Evolutionary conservation across 2,113 vertebrate species (phyloP).

Genomic region (Aplodontia rufa): DNA sequence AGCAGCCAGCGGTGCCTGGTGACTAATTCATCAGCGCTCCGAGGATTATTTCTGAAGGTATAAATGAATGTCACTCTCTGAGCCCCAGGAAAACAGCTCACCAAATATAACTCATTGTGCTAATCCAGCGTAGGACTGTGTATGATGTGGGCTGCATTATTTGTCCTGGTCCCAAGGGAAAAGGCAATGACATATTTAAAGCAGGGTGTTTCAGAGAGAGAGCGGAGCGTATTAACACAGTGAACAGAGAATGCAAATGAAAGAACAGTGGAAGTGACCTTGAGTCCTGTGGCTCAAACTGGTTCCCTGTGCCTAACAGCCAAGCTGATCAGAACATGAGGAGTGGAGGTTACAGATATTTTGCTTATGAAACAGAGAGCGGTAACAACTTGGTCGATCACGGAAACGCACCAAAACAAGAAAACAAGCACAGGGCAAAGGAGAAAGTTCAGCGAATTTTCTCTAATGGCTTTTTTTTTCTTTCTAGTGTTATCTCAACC

Average conservation of each 20-base stretch:
- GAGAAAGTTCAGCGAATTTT: slow-evolving; percentile 52
- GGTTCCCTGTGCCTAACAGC: slow-evolving; percentile 49
- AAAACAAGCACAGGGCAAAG: slow-evolving; percentile 52
- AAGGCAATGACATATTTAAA: slow-evolving; percentile 65
- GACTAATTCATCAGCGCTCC: slow-evolving; percentile 29
- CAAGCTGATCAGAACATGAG: slow-evolving; percentile 6
- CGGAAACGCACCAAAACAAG: slow-evolving; percentile 41
- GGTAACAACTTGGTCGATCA: slow-evolving; percentile 73
- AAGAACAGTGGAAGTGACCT: slow-evolving; percentile 71
- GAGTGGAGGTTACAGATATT: slow-evolving; percentile 35
- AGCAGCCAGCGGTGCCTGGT: slow-evolving; percentile 31
- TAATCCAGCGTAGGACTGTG: not conserved
- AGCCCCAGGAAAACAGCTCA: slow-evolving; percentile 52
- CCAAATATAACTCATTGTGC: slow-evolving; percentile 51
- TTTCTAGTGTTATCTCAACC: not conserved
- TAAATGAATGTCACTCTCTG: slow-evolving; percentile 62
- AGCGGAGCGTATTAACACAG: slow-evolving; percentile 21
- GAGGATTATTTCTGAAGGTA: slow-evolving; percentile 63
- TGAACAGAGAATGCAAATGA: slow-evolving; percentile 58
- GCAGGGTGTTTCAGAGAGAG: slow-evolving; percentile 53
- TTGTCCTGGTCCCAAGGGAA: slow-evolving; percentile 38
- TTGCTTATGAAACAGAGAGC: slow-evolving; percentile 72
- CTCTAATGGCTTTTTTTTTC: not conserved
- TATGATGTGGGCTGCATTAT: not conserved
- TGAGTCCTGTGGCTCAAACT: slow-evolving; percentile 54